phyloP scores from a whole-genome alignment of 2,797 vertebrate genomes.

The Siniperca scherzeri region DNA sequence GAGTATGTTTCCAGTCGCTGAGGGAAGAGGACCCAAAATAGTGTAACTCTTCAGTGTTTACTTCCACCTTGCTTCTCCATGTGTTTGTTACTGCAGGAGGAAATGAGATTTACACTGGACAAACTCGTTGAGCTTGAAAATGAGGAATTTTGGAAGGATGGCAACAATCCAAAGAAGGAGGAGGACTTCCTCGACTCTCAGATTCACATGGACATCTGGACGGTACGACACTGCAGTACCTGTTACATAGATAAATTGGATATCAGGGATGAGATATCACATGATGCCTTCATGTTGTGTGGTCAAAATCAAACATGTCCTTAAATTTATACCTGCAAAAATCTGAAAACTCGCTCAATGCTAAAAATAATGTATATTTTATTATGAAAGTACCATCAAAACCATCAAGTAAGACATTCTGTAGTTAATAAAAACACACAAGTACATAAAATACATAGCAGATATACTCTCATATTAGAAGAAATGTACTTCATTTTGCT shows the following conservation, averaged over 20 bases:
- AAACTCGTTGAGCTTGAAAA: constrained; percentile 82
- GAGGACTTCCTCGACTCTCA: constrained; percentile 76
- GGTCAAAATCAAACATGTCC: neutral
- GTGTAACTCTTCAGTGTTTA: neutral
- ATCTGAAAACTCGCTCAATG: too few relatives aligned
- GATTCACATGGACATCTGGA: constrained; percentile 86
- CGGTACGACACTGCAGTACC: constrained; percentile 75
- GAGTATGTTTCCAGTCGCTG: neutral
- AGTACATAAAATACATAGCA: neutral
- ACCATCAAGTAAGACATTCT: too few relatives aligned
- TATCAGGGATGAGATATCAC: neutral
- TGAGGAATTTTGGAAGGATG: constrained; percentile 80
- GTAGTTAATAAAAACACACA: neutral
- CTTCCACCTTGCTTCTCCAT: neutral
- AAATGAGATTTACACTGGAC: constrained; percentile 78
- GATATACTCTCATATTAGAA: neutral
- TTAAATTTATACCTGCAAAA: neutral
- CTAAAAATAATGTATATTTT: too few relatives aligned
- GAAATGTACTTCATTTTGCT: neutral
- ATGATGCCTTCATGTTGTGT: neutral
- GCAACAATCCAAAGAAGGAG: constrained; percentile 64
- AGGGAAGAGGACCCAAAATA: neutral
- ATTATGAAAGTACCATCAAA: neutral
- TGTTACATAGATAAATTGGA: too few relatives aligned
- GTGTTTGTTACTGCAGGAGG: constrained; percentile 77